Percentiles rank a stretch among this genome's conserved stretches.
These are phyloP conservation scores for Uloborus plumipes DNA, from an alignment of 2,888 invertebrate genomes.

Conservation along the genomic window DNA sequence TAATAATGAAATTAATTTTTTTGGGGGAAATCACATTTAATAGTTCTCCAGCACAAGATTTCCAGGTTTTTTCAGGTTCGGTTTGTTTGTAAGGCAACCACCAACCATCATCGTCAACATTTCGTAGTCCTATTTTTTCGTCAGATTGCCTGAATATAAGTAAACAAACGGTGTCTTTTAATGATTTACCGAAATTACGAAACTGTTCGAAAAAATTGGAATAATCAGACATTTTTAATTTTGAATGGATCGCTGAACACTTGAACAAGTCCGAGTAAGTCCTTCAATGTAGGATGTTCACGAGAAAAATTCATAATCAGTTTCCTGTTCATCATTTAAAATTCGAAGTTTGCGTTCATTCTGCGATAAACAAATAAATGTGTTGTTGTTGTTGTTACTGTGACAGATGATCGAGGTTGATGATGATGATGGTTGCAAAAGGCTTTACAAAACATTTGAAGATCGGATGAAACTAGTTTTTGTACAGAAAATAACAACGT, in stretches of 20 bases:
- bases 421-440: too few species aligned
- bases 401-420: too few species aligned
- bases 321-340: too few species aligned
- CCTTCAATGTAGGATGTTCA: too few species aligned
- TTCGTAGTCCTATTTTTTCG: conserved; percentile 39
- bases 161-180: conserved; percentile 35
- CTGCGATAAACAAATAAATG: not conserved
- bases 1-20: not conserved
- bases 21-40: conserved; percentile 11
- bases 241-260: too few species aligned
- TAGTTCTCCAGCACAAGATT: conserved; percentile 27
- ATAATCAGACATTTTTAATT: conserved; percentile 13
- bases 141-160: conserved; percentile 15
- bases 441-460: too few species aligned
- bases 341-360: not conserved
- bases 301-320: too few species aligned
- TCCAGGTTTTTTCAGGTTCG: conserved; percentile 28
- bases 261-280: too few species aligned
- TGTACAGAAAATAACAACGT: too few species aligned
- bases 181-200: conserved; percentile 12
- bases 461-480: too few species aligned
- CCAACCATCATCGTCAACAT: conserved; percentile 38
- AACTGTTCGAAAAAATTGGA: conserved; percentile 30
- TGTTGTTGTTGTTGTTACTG: too few species aligned
- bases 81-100: conserved; percentile 34